Base-by-base conservation (phyloP, 2,113 vertebrate species). In the Ariopsis seemanni region DNA sequence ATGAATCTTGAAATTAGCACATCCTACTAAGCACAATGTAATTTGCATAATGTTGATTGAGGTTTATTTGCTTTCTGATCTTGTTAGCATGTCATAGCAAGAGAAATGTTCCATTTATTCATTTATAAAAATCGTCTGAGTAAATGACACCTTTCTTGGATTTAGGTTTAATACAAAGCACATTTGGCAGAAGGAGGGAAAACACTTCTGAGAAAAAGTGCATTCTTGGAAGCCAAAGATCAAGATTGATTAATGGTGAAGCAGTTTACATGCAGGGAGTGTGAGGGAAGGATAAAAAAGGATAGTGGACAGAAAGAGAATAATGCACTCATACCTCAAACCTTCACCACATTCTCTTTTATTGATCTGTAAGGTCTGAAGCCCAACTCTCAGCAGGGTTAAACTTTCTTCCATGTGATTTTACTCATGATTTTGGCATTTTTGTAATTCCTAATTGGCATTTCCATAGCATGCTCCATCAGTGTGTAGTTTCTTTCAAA, bases 191-290 rank as follows among this genome's bases (percentile, higher is more conserved):
- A 71, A 53, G 18, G 22, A 84, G 22, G 67, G 18, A 42, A 65
- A 52, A 67, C 62, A 67, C 60, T 65, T 83, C 20, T 52, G 42
- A 63, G 81, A 18, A 83, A 83, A 52, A 25, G 22, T 62, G 80
- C 5, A 42, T 82, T 60, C 27, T 82, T 82, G 58, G 79, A 58
- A 81, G 25, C 22, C 75, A 82, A 48, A 65, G 60, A 18, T 50
- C 81, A 50, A 17, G 48, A 65, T 53, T 14, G 52, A 79, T 79
- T 14, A 52, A 67, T 53, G 4, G 18, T 63, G 82, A 52, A 52
- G 82, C 25, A 67, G 22, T 7, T 83, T 67, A 14, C 42, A 83
- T 65, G 42, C 22, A 83, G 81, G 0, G 3, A 25, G 58, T n/a
- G 12, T 50, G 9, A 52, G 42, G 18, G 42, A 67, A 50, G 62